phyloP scores from a whole-genome alignment of 2,797 vertebrate genomes.

The Hippoglossus hippoglossus region DNA sequence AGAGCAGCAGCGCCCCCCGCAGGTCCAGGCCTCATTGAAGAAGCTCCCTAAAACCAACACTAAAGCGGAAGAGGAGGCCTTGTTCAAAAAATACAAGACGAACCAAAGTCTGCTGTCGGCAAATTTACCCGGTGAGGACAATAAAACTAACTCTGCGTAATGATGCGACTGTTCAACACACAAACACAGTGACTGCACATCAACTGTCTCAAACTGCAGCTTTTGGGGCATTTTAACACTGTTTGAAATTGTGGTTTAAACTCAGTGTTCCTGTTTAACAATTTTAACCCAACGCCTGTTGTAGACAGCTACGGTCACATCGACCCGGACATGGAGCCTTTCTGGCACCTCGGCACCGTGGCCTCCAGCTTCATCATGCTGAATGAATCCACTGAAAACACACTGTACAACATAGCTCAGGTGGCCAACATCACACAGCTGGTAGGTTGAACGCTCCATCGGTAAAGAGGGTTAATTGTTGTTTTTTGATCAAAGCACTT shows the following conservation, averaged over 20 bases:
- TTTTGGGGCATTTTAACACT: not conserved
- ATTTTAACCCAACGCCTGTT: not conserved
- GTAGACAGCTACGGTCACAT: conserved; percentile 89
- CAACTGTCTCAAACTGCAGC: not conserved
- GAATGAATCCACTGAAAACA: conserved; percentile 90
- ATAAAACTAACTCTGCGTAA: not conserved
- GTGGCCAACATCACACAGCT: conserved; percentile 89
- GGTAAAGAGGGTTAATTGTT: too few species aligned
- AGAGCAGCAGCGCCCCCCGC: conserved; percentile 71
- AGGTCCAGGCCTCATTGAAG: conserved; percentile 84
- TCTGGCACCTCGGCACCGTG: conserved; percentile 84
- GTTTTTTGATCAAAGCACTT: too few species aligned
- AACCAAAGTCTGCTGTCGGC: conserved; percentile 76
- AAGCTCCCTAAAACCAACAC: conserved; percentile 80
- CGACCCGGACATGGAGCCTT: conserved; percentile 86
- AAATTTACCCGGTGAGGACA: conserved; percentile 89
- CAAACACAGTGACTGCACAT: not conserved
- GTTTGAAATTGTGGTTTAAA: conserved; percentile 1
- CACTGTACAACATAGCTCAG: conserved; percentile 87
- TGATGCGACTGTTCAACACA: conserved; percentile 5
- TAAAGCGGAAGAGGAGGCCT: conserved; percentile 82
- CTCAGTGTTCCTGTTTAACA: not conserved
- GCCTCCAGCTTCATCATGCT: conserved; percentile 90
- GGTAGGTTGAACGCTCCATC: conserved; percentile 79
- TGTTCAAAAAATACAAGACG: conserved; percentile 85